phyloP scores from a whole-genome alignment of 2,113 vertebrate species.

The Corythornis vintsioides region DNA sequence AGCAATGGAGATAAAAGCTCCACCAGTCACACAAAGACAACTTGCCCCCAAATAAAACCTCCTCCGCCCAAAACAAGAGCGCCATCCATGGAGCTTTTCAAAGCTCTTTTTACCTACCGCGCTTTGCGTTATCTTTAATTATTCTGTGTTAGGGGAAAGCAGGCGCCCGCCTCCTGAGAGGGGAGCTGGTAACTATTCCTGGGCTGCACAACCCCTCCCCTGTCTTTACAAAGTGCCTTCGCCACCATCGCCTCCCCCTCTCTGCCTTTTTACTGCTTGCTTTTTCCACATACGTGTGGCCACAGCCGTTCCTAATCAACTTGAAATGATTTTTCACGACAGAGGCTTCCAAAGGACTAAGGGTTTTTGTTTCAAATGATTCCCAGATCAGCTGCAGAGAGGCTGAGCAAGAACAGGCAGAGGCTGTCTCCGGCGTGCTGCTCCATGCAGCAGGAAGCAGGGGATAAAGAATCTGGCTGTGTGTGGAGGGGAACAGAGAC shows the following conservation, averaged over 20 bases:
- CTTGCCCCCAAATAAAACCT: not conserved
- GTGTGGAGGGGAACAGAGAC: not conserved
- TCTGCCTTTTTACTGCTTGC: not conserved
- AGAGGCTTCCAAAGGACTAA: constrained; percentile 59
- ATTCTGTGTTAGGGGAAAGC: not conserved
- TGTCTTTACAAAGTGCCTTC: not conserved
- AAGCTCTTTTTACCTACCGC: not conserved
- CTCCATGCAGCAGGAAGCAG: constrained; percentile 66
- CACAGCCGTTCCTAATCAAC: constrained; percentile 78
- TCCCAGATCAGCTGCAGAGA: constrained; percentile 70
- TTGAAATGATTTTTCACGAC: constrained; percentile 71
- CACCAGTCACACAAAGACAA: not conserved
- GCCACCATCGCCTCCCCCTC: not conserved
- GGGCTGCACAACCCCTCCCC: not conserved
- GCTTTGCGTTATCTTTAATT: constrained; percentile 24
- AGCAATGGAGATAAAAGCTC: not conserved
- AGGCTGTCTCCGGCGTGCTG: not conserved
- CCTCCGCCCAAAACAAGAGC: constrained; percentile 6
- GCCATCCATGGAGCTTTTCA: not conserved
- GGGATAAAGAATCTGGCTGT: constrained; percentile 9
- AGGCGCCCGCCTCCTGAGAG: not conserved
- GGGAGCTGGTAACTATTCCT: constrained; percentile 26
- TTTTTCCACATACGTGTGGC: constrained; percentile 61
- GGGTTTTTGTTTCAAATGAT: constrained; percentile 76
- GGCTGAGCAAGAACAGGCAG: constrained; percentile 49